These are phyloP conservation scores for Oryzias javanicus DNA, from an alignment of 2,113 vertebrate species.

Conservation along the genomic window DNA sequence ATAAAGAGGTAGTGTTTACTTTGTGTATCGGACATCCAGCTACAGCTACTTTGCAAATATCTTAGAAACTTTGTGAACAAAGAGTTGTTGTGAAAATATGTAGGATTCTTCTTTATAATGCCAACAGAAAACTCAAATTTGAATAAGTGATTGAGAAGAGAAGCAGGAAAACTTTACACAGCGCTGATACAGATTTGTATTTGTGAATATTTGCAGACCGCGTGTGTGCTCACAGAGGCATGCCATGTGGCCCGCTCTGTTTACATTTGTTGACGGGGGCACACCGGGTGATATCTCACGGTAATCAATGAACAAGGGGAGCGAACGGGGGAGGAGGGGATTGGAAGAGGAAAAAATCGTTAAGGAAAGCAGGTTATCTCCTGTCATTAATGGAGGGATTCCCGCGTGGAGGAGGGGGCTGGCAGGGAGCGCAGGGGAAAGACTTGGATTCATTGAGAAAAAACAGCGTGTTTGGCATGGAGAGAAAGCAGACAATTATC, in stretches of 20 bases:
- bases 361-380: slow-evolving; percentile 83
- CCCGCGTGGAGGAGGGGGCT: slow-evolving; percentile 57
- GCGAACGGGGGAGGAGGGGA: slow-evolving; percentile 7
- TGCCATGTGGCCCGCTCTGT: slow-evolving; percentile 70
- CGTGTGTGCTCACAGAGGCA: slow-evolving; percentile 33
- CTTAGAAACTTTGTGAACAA: too few species aligned
- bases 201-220: slow-evolving; percentile 52
- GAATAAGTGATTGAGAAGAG: too few species aligned
- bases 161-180: too few species aligned
- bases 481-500: slow-evolving; percentile 86
- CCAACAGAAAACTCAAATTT: too few species aligned
- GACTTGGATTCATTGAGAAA: slow-evolving; percentile 83
- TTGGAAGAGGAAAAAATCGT: slow-evolving; percentile 62
- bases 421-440: slow-evolving; percentile 62
- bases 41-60: too few species aligned
- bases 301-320: slow-evolving; percentile 77
- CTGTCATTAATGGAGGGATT: slow-evolving; percentile 79
- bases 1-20: too few species aligned
- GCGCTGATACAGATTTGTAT: neutral
- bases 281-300: slow-evolving; percentile 76
- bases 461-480: slow-evolving; percentile 79
- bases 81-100: too few species aligned
- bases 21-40: too few species aligned
- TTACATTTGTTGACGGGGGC: slow-evolving; percentile 73
- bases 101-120: too few species aligned